Percentiles rank a stretch among this genome's conserved stretches.
Evolutionary conservation across 2,113 vertebrate species (phyloP).

Genomic region (Willisornis vidua): DNA sequence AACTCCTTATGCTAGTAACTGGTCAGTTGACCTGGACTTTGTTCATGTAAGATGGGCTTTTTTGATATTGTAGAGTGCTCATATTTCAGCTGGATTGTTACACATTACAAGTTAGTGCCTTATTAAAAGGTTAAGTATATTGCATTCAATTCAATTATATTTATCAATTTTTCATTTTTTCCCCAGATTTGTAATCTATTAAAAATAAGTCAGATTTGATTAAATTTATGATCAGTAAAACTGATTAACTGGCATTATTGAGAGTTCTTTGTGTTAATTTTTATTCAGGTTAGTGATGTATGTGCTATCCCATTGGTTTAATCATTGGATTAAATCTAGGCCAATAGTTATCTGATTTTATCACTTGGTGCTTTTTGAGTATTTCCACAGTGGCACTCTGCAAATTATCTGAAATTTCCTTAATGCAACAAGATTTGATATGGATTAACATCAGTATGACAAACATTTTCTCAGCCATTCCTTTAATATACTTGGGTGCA

Average conservation of each 20-base stretch:
- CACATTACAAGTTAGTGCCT: not conserved
- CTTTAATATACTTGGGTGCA: not conserved
- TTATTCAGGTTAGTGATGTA: not conserved
- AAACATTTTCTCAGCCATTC: not conserved
- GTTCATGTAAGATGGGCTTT: not conserved
- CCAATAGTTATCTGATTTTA: constrained; percentile 31
- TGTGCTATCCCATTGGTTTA: constrained; percentile 29
- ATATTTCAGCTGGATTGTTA: not conserved
- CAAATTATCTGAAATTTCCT: constrained; percentile 28
- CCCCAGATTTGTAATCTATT: not conserved
- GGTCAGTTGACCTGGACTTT: not conserved
- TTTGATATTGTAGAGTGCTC: not conserved
- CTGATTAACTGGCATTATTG: not conserved
- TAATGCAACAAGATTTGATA: constrained; percentile 29
- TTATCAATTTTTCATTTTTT: not conserved
- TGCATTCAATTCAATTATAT: not conserved
- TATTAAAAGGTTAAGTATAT: not conserved
- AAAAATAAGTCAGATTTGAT: not conserved
- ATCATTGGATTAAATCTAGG: constrained; percentile 36
- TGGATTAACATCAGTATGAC: not conserved
- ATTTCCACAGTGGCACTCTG: constrained; percentile 36
- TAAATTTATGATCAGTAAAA: constrained; percentile 19
- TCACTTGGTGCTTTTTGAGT: constrained; percentile 19
- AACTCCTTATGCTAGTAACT: not conserved
- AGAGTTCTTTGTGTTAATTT: not conserved